These are phyloP conservation scores for Cephalotes varians DNA, from an alignment of 2,888 invertebrate species.

Conservation along the genomic window DNA sequence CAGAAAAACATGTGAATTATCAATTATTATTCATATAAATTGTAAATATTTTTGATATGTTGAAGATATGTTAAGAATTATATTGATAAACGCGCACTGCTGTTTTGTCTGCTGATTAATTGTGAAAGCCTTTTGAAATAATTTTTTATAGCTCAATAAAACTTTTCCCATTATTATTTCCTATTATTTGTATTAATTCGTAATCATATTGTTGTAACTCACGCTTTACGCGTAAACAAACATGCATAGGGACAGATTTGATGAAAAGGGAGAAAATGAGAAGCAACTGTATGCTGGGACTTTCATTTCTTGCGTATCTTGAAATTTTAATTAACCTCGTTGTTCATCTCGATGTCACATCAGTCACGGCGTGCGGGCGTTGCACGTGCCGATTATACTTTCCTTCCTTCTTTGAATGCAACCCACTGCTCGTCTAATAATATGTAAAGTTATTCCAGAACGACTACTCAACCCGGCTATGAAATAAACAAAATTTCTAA, in stretches of 20 bases:
- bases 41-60: neutral
- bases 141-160: neutral
- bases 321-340: slow-evolving; percentile 36
- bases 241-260: too few species aligned
- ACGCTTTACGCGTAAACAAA: neutral
- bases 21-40: neutral
- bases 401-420: neutral
- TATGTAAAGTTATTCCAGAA: neutral
- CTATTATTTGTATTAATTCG: neutral
- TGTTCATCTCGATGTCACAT: neutral
- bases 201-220: neutral
- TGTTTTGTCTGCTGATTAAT: neutral
- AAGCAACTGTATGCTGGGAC: neutral
- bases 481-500: neutral
- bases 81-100: neutral
- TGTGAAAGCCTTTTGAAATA: neutral
- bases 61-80: too few species aligned
- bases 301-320: neutral
- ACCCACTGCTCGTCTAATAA: neutral
- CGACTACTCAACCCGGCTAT: neutral
- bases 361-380: neutral
- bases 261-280: neutral
- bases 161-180: neutral
- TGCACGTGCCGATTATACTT: neutral
- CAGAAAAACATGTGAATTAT: neutral